Evolutionary conservation across 1,140 invertebrate species (phyloP), one percentile per base, ranked within the genome.

Genomic region (Listronotus oregonensis): DNA sequence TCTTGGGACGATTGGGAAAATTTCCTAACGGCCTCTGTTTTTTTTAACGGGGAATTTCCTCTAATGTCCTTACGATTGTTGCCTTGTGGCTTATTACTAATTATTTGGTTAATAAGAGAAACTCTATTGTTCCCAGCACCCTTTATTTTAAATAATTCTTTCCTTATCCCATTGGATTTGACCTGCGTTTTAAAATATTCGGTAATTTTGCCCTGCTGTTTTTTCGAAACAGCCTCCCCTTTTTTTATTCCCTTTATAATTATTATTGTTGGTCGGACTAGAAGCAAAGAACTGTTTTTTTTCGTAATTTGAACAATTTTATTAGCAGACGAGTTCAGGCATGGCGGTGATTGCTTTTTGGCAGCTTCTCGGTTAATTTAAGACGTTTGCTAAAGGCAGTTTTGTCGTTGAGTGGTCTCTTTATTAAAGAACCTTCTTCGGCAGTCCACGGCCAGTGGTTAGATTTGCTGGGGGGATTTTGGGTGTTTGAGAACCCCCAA

Each of bases 121-220:
- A 64, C 32, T 43, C 63, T 42, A 32, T 63, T 52, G 15, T 21
- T 56, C 8, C 34, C 66, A 62, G 55, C 39, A 17, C 68, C 73
- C 44, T 68, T 69, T 8, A 56, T 46, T 62, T 76, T 78, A 3
- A 64, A 57, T 12, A 59, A n/a, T 37, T 65, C 59, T 37, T 68
- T 64, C 17, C 49, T 60, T n/a, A 65, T 43, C 42, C 56, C 83
- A 71, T 86, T 84, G 9, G 88, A 84, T 77, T 92, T 92, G 77
- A 89, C 88, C 76, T 92, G 89, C 3, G 88, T 85, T 71, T 90
- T 92, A 71, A 91, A 93, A 75, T 90, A 93, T 71, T 91, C 89
- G 1, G 90, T 93, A 71, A 93, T 93, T 71, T 89, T 88, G 5
- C 84, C 85, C 71, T 86, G 71, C 70, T 75, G 75, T 66, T 73